phyloP scores from a whole-genome alignment of 2,888 invertebrate genomes.

The Tetragonisca angustula region DNA sequence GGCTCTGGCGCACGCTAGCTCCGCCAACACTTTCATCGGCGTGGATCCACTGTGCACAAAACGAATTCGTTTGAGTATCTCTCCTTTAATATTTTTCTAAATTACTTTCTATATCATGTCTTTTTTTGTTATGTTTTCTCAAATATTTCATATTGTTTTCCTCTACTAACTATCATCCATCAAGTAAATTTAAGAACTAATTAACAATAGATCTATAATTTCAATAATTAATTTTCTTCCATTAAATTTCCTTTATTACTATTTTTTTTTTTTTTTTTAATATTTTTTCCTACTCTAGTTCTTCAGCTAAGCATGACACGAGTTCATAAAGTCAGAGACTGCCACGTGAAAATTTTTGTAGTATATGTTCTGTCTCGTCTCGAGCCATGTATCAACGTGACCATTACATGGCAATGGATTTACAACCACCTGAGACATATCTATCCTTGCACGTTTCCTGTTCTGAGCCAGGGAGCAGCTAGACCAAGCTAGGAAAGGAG shows the following conservation, averaged over 20 bases:
- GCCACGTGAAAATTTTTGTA: background rate
- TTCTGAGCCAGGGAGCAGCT: background rate
- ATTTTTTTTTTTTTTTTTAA: background rate
- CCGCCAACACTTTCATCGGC: slow-evolving; percentile 82
- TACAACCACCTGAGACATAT: background rate
- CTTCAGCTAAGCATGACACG: background rate
- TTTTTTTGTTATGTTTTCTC: background rate
- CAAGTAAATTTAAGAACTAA: background rate
- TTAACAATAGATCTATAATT: background rate
- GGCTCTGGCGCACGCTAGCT: slow-evolving; percentile 82
- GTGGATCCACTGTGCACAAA: slow-evolving; percentile 78
- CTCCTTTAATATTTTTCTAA: background rate
- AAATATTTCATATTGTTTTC: background rate
- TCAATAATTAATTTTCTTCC: background rate
- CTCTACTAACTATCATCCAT: background rate
- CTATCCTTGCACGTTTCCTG: slow-evolving; percentile 19
- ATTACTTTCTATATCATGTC: background rate
- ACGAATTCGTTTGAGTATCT: background rate
- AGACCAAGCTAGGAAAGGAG: background rate
- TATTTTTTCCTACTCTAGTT: background rate
- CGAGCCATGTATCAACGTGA: background rate
- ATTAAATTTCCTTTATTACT: background rate
- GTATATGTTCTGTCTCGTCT: background rate
- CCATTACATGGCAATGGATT: slow-evolving; percentile 8
- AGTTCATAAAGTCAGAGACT: background rate